Evolutionary conservation across 1,140 invertebrate genomes (phyloP).

Genomic region (Neodiprion virginianus): DNA sequence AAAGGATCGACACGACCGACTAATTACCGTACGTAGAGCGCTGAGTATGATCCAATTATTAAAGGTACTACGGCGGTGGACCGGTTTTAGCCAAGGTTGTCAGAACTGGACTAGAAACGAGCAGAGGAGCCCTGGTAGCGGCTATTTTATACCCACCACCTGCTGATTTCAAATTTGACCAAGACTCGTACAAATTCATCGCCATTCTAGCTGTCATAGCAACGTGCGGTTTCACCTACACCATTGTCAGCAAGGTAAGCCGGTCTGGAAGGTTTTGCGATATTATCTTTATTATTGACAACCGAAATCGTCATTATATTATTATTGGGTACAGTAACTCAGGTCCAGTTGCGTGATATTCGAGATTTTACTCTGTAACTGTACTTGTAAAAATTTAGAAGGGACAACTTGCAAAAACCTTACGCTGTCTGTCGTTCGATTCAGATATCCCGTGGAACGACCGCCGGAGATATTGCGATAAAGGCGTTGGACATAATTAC

Average conservation of each 20-base stretch:
- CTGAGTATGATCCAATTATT: no score
- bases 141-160: constrained; percentile 95
- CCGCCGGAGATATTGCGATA: constrained; percentile 70
- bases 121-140: constrained; percentile 89
- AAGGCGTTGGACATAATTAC: constrained; percentile 91
- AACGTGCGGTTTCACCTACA: constrained; percentile 82
- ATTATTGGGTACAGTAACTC: no score
- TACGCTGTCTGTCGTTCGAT: constrained; percentile 20
- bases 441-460: constrained; percentile 63
- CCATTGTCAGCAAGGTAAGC: constrained; percentile 80
- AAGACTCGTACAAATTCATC: constrained; percentile 92
- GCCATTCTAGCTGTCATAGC: constrained; percentile 82
- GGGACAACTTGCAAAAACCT: no score
- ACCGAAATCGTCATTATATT: no score
- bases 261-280: constrained; percentile 2
- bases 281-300: not conserved
- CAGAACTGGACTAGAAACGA: constrained; percentile 86
- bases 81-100: constrained; percentile 73
- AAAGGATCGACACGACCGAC: no score
- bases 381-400: no score
- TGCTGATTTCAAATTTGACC: constrained; percentile 93
- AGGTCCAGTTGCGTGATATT: no score
- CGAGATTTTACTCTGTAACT: no score
- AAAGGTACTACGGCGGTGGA: constrained; percentile 75
- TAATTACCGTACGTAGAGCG: no score